Evolutionary conservation across 2,113 vertebrate genomes (phyloP).

Genomic region (Cinclus cinclus): DNA sequence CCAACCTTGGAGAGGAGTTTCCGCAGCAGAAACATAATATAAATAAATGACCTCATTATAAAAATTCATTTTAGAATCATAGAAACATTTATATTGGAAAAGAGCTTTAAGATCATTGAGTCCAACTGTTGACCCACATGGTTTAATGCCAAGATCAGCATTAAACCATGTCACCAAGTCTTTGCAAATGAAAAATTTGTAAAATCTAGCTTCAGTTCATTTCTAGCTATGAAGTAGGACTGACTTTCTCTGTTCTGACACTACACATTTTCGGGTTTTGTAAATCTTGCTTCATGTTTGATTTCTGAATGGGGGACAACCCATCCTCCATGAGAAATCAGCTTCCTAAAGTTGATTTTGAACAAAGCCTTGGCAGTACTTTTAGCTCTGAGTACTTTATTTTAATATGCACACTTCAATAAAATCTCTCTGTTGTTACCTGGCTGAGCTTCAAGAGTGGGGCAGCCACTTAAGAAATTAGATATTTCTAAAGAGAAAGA

Average conservation of each 20-base stretch:
- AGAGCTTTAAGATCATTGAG: neutral
- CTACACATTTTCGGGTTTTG: neutral
- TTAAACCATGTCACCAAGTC: neutral
- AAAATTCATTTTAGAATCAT: neutral
- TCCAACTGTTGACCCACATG: neutral
- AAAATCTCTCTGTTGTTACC: neutral
- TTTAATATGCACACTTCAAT: neutral
- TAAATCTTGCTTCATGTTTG: neutral
- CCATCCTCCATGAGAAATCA: neutral
- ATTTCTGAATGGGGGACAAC: neutral
- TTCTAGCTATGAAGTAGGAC: neutral
- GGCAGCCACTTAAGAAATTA: conserved; percentile 46
- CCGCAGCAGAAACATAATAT: neutral
- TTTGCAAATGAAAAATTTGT: neutral
- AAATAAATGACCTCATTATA: neutral
- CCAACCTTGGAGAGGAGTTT: neutral
- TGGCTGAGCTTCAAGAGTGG: conserved; percentile 32
- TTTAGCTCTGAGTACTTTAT: neutral
- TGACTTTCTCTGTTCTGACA: neutral
- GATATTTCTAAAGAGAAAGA: conserved; percentile 17
- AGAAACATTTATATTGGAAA: neutral
- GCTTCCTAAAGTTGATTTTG: neutral
- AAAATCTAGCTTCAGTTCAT: neutral
- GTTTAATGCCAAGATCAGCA: neutral
- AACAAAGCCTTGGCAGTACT: neutral